phyloP scores from a whole-genome alignment of 2,797 vertebrate species.

The Scolopax bukidnonensis region DNA sequence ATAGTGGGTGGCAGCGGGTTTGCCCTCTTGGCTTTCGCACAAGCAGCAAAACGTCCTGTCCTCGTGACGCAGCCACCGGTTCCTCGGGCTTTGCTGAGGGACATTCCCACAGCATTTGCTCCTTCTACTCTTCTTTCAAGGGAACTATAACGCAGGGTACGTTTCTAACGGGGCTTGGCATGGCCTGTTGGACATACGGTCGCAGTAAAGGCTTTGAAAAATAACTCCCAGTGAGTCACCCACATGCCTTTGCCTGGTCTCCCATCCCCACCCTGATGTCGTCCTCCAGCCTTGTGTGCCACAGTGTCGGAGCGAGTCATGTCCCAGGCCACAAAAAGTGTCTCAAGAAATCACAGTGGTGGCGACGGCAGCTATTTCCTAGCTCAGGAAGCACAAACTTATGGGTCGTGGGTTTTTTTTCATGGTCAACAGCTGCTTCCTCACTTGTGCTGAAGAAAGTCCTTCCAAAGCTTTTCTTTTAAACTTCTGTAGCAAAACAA shows the following conservation, averaged over 20 bases:
- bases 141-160: slow-evolving; percentile 6
- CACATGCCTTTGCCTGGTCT: slow-evolving; percentile 20
- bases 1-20: background rate
- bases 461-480: slow-evolving; percentile 42
- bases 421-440: slow-evolving; percentile 59
- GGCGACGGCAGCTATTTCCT: background rate
- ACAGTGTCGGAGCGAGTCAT: background rate
- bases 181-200: background rate
- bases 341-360: background rate
- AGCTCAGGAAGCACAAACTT: slow-evolving; percentile 37
- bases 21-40: background rate
- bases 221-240: slow-evolving; percentile 31
- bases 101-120: background rate
- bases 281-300: background rate
- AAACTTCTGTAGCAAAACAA: slow-evolving; percentile 47
- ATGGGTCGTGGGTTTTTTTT: background rate
- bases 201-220: slow-evolving; percentile 23
- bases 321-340: slow-evolving; percentile 18
- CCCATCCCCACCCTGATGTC: background rate
- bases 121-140: slow-evolving; percentile 32
- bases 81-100: background rate
- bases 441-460: slow-evolving; percentile 47
- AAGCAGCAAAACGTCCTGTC: background rate
- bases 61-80: background rate
- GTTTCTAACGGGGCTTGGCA: slow-evolving; percentile 25